Base-by-base conservation (phyloP, 2,888 invertebrate species). In the Prosapia bicincta region DNA sequence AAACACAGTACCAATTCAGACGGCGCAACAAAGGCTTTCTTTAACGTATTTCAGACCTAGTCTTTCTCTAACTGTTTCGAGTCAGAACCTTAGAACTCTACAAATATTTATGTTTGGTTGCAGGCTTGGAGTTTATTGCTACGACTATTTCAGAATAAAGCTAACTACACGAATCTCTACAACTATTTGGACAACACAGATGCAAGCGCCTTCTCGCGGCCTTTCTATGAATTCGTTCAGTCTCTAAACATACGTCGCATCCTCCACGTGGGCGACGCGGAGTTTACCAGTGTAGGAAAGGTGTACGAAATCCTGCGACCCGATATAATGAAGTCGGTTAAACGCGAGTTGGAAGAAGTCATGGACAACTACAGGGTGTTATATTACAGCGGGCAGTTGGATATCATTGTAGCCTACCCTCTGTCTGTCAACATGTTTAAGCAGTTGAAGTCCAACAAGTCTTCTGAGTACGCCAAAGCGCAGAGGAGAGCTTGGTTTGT, bases 321-420 rank as follows among this genome's bases (percentile, higher is more conserved):
- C 38, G 97, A 97, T 84, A 88, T 96, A 0, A 93, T 96, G 92
- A 90, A 93, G 81, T 92, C 92, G 0, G 91, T 94, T 6, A 92
- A 93, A 9, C 88, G 89, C 0, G 90, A 91, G 88, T 86, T 95
- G 74, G 86, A 89, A 0, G 90, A 92, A 81, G 85, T 95, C 0
- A 83, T 93, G 0, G 86, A 89, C 38, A 84, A 90, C 80, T 93
- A 92, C 82, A 86, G 88, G 83, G 89, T 95, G 13, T 88, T 96
- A 68, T 88, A 96, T 78, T 97, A 97, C 84, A 96, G 91, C 83
- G 97, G 97, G 0, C 96, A 97, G 83, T 84, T 97, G 79, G 97
- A 97, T 83, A 92, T 97, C 20, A 95, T 96, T 78, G 93, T 96
- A 0, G 94, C 95, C 0, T 94, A 95, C 85, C 94, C 95, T 0